Evolutionary conservation across 1,140 invertebrate genomes (phyloP).

Genomic region (Bemisia tabaci): DNA sequence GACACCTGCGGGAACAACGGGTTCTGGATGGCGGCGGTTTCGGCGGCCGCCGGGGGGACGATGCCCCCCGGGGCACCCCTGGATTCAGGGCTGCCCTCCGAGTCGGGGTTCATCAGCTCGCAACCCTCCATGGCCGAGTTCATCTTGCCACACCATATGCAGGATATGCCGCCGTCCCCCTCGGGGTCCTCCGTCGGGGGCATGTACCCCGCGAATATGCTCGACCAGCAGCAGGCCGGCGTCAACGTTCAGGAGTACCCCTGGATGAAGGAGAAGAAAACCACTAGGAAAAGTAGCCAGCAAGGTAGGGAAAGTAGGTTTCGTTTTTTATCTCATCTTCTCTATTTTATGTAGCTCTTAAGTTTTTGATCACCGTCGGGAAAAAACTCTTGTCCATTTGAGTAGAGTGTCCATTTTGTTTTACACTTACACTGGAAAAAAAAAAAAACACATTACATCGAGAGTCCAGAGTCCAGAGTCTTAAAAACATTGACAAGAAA

Average conservation of each 20-base stretch:
- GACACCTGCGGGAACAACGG: slow-evolving; percentile 27
- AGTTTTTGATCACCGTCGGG: too few species aligned
- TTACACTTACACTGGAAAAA: too few species aligned
- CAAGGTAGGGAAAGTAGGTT: slow-evolving; percentile 52
- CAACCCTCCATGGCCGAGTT: slow-evolving; percentile 89
- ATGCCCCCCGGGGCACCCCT: slow-evolving; percentile 29
- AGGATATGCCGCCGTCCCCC: slow-evolving; percentile 37
- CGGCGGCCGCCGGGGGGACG: slow-evolving; percentile 35
- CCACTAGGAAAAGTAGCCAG: slow-evolving; percentile 72
- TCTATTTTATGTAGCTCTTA: background rate
- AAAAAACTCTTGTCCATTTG: too few species aligned
- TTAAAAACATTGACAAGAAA: too few species aligned
- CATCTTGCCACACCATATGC: slow-evolving; percentile 57
- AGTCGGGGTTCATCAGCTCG: slow-evolving; percentile 82
- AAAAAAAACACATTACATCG: too few species aligned
- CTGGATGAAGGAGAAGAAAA: slow-evolving; percentile 97
- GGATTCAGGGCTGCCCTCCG: slow-evolving; percentile 35
- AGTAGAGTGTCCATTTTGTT: too few species aligned
- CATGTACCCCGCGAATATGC: slow-evolving; percentile 13
- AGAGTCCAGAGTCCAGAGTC: too few species aligned
- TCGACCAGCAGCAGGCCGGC: slow-evolving; percentile 11
- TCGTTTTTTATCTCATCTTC: background rate
- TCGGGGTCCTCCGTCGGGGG: slow-evolving; percentile 30
- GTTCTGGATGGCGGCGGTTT: slow-evolving; percentile 40
- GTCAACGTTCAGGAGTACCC: slow-evolving; percentile 67